Evolutionary conservation across 1,140 invertebrate species (phyloP).

Genomic region (Parasteatoda tepidariorum): DNA sequence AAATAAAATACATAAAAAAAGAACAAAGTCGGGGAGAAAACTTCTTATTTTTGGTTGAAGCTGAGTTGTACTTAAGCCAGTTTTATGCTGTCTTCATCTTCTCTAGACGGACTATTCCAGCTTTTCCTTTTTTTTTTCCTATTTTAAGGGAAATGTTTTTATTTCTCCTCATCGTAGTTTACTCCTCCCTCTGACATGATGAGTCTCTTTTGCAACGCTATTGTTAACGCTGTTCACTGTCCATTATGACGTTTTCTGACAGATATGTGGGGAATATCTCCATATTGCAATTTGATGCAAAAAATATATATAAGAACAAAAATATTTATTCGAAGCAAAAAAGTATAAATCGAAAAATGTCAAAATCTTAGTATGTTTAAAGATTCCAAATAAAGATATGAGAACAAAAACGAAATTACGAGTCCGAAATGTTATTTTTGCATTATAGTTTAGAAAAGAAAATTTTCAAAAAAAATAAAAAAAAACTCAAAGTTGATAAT

Average conservation of each 20-base stretch:
- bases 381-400: too few species aligned
- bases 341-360: too few species aligned
- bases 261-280: background rate
- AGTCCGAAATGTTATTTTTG: too few species aligned
- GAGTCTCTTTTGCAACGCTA: constrained; percentile 12
- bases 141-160: background rate
- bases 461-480: too few species aligned
- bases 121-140: constrained; percentile 23
- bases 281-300: background rate
- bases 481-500: too few species aligned
- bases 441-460: too few species aligned
- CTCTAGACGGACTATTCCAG: constrained; percentile 2
- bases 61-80: constrained; percentile 32
- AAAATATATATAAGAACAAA: too few species aligned
- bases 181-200: constrained; percentile 14
- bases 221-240: constrained; percentile 38
- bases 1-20: background rate
- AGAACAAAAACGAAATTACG: too few species aligned
- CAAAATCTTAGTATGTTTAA: too few species aligned
- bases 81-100: constrained; percentile 44
- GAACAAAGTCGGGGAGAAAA: background rate
- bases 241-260: constrained; percentile 46
- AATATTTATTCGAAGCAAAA: too few species aligned
- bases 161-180: constrained; percentile 3
- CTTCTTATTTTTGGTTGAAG: constrained; percentile 4